Evolutionary conservation across 2,797 vertebrate genomes (phyloP).

Genomic region (Hippopotamyrus pictus): DNA sequence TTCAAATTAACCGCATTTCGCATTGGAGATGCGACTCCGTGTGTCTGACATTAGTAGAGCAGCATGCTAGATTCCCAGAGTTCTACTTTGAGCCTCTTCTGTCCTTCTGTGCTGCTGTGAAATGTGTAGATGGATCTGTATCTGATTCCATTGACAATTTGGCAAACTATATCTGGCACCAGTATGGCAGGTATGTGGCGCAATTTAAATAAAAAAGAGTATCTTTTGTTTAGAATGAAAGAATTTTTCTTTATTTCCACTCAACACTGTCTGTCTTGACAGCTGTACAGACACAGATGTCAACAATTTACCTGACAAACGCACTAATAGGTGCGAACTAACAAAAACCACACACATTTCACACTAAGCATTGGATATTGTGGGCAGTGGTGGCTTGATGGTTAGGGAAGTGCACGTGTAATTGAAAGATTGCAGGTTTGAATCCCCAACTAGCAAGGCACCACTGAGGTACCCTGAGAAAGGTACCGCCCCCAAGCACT

Average conservation of each 20-base stretch:
- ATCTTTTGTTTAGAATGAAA: too few species aligned
- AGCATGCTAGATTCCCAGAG: not conserved
- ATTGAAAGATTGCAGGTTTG: too few species aligned
- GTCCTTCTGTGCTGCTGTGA: not conserved
- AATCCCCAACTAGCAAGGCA: too few species aligned
- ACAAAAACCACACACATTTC: not conserved
- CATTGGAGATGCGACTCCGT: not conserved
- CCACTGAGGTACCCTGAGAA: too few species aligned
- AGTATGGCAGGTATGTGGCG: not conserved
- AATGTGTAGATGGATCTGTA: not conserved
- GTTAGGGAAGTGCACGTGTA: too few species aligned
- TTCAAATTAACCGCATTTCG: not conserved
- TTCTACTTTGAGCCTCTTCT: not conserved
- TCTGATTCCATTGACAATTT: not conserved
- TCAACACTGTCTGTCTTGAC: too few species aligned
- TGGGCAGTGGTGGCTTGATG: too few species aligned
- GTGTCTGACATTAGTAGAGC: not conserved
- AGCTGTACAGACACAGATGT: not conserved
- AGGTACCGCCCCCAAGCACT: too few species aligned
- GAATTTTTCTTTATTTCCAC: too few species aligned
- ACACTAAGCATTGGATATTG: not conserved
- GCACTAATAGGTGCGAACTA: not conserved
- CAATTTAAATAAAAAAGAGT: too few species aligned
- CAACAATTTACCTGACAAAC: not conserved
- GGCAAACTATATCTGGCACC: not conserved